Conservation (phyloP, 2,888 invertebrate species). For the Thymelicus sylvestris region DNA sequence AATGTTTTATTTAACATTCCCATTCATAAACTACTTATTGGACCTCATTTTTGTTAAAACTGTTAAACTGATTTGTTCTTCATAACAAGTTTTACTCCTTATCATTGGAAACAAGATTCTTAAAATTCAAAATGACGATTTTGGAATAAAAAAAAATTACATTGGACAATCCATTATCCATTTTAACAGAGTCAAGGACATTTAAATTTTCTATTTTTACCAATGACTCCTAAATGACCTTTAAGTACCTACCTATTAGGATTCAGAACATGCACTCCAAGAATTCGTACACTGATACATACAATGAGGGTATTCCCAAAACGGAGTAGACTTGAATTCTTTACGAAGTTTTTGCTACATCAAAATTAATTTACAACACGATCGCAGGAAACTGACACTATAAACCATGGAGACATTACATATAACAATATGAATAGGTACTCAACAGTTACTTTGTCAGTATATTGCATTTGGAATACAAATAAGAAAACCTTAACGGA, state of each 20-base stretch:
- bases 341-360: slow-evolving; percentile 26
- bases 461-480: slow-evolving; percentile 5
- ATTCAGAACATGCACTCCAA: slow-evolving; percentile 40
- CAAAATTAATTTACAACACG: slow-evolving; percentile 33
- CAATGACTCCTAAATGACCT: slow-evolving; percentile 20
- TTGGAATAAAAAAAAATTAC: no score
- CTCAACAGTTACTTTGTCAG: neutral
- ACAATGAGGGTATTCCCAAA: slow-evolving; percentile 45
- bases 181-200: neutral
- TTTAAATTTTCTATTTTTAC: slow-evolving; percentile 20
- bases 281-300: slow-evolving; percentile 45
- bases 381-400: slow-evolving; percentile 27
- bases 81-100: no score
- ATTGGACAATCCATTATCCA: neutral
- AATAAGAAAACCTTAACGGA: neutral
- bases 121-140: no score
- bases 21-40: no score
- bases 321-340: slow-evolving; percentile 24
- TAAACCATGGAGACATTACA: neutral
- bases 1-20: no score
- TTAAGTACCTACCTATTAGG: slow-evolving; percentile 34
- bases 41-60: no score
- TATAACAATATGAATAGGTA: slow-evolving; percentile 8
- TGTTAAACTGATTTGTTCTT: no score
- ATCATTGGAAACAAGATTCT: no score